Conservation (phyloP, 2,888 invertebrate species). For the Zaprionus obscuricornis region DNA sequence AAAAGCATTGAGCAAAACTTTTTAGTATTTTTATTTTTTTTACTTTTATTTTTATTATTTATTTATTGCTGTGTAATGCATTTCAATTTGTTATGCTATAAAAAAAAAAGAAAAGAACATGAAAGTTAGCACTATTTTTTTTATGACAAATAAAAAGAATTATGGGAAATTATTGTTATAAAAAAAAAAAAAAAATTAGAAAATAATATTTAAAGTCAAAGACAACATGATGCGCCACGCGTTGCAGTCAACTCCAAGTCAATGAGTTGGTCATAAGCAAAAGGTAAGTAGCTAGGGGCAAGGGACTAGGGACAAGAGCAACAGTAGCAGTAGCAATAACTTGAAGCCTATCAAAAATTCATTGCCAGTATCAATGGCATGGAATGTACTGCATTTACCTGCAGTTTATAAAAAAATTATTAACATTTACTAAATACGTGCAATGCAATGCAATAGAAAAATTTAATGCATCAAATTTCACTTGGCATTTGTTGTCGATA, state of each 20-base stretch:
- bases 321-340: no score
- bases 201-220: no score
- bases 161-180: no score
- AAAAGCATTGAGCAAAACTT: no score
- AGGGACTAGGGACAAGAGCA: no score
- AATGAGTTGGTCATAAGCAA: no score
- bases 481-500: no score
- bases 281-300: no score
- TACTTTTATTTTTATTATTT: neutral
- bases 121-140: no score
- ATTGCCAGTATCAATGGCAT: constrained; percentile 35
- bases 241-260: neutral
- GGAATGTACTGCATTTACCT: constrained; percentile 50
- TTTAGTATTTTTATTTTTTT: no score
- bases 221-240: neutral
- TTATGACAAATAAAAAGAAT: no score
- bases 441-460: constrained; percentile 32
- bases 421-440: constrained; percentile 65
- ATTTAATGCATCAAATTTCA: neutral
- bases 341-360: constrained; percentile 38
- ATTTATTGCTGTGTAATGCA: constrained; percentile 10
- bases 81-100: constrained; percentile 6
- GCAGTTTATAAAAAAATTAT: constrained; percentile 55
- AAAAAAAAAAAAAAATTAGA: no score
- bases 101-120: neutral